phyloP scores from a whole-genome alignment of 53 echinoderm and acorn worm genomes.

The Crossaster papposus region DNA sequence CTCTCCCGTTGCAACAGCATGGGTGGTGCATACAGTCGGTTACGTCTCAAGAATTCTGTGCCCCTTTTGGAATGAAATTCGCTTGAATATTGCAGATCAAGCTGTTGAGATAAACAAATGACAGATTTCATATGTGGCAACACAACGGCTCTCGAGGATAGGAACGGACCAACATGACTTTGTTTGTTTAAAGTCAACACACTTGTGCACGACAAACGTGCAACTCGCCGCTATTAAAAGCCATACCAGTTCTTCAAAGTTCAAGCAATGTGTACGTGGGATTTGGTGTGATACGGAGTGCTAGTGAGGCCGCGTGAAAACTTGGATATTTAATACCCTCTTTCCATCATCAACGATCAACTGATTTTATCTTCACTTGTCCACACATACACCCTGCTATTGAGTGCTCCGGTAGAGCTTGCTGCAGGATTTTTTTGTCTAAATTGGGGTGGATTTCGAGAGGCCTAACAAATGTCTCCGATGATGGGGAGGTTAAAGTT shows the following conservation, averaged over 20 bases:
- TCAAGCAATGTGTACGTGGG: no score
- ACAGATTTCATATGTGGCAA: not conserved
- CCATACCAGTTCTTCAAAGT: no score
- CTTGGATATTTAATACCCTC: not conserved
- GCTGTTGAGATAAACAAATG: conserved; percentile 12
- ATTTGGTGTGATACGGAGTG: not conserved
- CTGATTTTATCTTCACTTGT: not conserved
- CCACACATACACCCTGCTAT: not conserved
- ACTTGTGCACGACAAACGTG: no score
- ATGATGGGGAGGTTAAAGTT: conserved; percentile 22
- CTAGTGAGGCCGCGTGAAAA: not conserved
- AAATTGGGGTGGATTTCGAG: not conserved
- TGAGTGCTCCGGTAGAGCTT: not conserved
- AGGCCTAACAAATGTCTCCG: conserved; percentile 11
- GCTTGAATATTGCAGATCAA: conserved; percentile 5
- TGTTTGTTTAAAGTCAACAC: not conserved
- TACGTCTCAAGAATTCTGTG: not conserved
- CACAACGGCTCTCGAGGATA: not conserved
- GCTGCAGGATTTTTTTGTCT: not conserved
- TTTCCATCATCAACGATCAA: not conserved
- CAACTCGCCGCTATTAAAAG: no score
- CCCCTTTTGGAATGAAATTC: not conserved
- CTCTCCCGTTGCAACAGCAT: no score
- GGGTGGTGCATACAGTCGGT: no score
- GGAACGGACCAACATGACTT: not conserved